Evolutionary conservation across 2,888 invertebrate species (phyloP).

Genomic region (Buathra laborator): DNA sequence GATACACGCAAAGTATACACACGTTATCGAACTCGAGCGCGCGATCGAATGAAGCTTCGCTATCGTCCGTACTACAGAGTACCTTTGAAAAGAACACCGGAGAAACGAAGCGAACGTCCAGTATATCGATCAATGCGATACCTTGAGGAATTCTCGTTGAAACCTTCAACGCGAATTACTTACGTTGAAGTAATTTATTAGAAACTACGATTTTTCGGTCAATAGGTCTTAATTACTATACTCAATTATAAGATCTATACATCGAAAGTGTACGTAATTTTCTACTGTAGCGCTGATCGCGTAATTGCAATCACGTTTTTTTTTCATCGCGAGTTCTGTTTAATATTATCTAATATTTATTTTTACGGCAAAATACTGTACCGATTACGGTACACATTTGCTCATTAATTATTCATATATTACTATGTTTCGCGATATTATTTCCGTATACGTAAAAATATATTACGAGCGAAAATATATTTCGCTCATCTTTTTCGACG

Average conservation of each 20-base stretch:
- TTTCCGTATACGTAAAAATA: too few relatives aligned
- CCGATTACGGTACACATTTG: not conserved
- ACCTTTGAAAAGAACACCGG: constrained; percentile 10
- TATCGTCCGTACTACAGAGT: not conserved
- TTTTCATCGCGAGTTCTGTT: not conserved
- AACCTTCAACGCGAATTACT: not conserved
- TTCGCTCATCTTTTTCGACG: not conserved
- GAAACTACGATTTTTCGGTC: not conserved
- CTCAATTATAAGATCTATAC: too few relatives aligned
- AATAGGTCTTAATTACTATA: not conserved
- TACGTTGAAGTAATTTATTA: not conserved
- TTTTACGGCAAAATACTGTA: not conserved
- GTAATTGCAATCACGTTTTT: not conserved
- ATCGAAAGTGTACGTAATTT: not conserved
- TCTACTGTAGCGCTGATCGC: not conserved
- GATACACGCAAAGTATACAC: constrained; percentile 4
- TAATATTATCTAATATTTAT: not conserved
- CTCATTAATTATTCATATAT: too few relatives aligned
- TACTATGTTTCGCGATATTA: not conserved
- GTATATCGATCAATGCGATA: not conserved
- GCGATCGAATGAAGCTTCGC: constrained; percentile 27
- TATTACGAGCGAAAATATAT: not conserved
- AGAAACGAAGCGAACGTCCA: not conserved
- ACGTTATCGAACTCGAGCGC: constrained; percentile 24
- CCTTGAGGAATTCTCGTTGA: not conserved